Conservation (phyloP, 2,888 invertebrate species). For the Busseola fusca region DNA sequence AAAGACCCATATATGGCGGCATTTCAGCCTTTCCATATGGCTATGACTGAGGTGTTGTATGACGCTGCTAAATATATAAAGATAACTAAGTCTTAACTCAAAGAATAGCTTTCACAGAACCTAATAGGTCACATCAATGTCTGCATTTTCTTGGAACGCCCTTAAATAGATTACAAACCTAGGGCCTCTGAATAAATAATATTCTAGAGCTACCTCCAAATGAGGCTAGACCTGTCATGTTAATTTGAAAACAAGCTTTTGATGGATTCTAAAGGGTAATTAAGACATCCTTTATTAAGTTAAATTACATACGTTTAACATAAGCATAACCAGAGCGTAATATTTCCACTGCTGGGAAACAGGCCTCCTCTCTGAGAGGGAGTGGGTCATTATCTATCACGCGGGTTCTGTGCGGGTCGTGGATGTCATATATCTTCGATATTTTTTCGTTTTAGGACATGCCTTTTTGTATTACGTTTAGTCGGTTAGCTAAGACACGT, state of each 20-base stretch:
- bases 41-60: too few species aligned
- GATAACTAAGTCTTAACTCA: not conserved
- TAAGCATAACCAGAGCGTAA: not conserved
- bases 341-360: not conserved
- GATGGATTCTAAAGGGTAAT: conserved; percentile 19
- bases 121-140: conserved; percentile 44
- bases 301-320: not conserved
- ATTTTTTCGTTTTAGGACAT: not conserved
- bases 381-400: not conserved
- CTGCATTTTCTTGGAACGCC: conserved; percentile 44
- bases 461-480: too few species aligned
- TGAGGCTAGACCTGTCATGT: conserved; percentile 25
- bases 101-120: conserved; percentile 26
- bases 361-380: not conserved
- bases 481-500: too few species aligned
- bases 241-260: conserved; percentile 33
- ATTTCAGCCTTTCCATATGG: too few species aligned
- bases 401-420: not conserved
- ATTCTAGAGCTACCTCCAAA: conserved; percentile 49
- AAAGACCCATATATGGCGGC: too few species aligned
- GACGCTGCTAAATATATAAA: not conserved
- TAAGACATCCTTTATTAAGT: not conserved
- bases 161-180: conserved; percentile 55
- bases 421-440: not conserved
- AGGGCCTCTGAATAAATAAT: conserved; percentile 63